Percentiles rank a stretch among this genome's conserved stretches.
These are phyloP conservation scores for Boulengeromyrus knoepffleri DNA, from an alignment of 2,113 vertebrate genomes.

Conservation along the genomic window DNA sequence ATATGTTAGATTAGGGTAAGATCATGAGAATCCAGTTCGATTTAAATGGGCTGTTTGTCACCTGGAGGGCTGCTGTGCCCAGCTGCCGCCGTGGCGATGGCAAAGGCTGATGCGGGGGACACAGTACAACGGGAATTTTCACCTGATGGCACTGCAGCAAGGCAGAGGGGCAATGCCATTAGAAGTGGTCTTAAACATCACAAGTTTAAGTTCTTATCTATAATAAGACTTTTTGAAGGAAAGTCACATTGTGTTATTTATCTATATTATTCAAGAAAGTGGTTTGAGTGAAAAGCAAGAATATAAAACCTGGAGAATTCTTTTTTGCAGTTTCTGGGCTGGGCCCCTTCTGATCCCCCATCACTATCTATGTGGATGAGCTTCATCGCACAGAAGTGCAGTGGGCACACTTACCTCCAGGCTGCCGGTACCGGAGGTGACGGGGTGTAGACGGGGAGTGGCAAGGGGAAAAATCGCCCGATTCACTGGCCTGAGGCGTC, in stretches of 20 bases:
- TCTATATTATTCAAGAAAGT: background rate
- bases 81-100: slow-evolving; percentile 93
- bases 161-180: slow-evolving; percentile 13
- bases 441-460: slow-evolving; percentile 86
- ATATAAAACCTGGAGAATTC: background rate
- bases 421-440: slow-evolving; percentile 82
- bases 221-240: background rate
- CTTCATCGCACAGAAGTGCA: background rate
- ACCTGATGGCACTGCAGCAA: slow-evolving; percentile 69
- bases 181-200: background rate
- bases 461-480: slow-evolving; percentile 78
- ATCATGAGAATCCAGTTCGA: background rate
- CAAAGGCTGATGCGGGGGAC: slow-evolving; percentile 93
- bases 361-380: background rate
- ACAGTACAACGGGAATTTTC: slow-evolving; percentile 84
- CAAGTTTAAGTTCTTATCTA: background rate
- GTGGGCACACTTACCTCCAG: slow-evolving; percentile 67
- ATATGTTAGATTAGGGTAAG: background rate
- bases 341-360: background rate
- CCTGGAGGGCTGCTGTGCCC: slow-evolving; percentile 87
- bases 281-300: background rate
- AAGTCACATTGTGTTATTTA: background rate
- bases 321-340: background rate
- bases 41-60: slow-evolving; percentile 29
- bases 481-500: slow-evolving; percentile 65